Evolutionary conservation across 2,113 vertebrate species (phyloP).

Genomic region (Sebastes fasciatus): DNA sequence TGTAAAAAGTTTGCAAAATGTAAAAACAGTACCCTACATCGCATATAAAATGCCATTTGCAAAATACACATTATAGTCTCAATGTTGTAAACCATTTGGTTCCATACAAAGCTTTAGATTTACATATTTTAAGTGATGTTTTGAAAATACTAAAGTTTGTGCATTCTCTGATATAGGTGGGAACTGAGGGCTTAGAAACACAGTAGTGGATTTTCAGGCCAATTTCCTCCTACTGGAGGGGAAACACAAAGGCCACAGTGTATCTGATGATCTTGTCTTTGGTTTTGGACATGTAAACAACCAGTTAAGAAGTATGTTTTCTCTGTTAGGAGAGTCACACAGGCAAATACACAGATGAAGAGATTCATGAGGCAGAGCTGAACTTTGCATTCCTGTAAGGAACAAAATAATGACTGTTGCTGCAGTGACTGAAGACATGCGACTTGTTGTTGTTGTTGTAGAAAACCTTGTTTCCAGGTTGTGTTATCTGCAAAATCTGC

Average conservation of each 20-base stretch:
- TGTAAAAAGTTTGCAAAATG: too few relatives aligned
- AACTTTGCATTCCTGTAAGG: neutral
- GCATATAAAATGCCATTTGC: too few relatives aligned
- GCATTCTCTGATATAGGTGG: neutral
- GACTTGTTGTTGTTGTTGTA: neutral
- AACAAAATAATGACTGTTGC: slow-evolving; percentile 7
- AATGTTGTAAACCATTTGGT: too few relatives aligned
- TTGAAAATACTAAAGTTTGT: neutral
- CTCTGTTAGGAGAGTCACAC: neutral
- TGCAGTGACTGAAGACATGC: neutral
- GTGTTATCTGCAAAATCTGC: too few relatives aligned
- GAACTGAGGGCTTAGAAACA: neutral
- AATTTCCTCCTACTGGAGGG: neutral
- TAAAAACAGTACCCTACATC: too few relatives aligned
- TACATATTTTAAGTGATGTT: too few relatives aligned
- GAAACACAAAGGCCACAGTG: neutral
- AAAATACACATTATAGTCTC: too few relatives aligned
- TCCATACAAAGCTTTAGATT: too few relatives aligned
- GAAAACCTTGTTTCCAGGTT: neutral
- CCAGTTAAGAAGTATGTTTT: neutral
- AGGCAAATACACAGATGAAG: slow-evolving; percentile 2
- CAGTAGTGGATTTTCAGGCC: neutral
- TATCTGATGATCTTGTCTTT: neutral
- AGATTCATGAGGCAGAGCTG: neutral
- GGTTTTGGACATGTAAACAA: neutral